Base-by-base conservation (phyloP, 1,140 invertebrate species). In the Forficula auricularia region DNA sequence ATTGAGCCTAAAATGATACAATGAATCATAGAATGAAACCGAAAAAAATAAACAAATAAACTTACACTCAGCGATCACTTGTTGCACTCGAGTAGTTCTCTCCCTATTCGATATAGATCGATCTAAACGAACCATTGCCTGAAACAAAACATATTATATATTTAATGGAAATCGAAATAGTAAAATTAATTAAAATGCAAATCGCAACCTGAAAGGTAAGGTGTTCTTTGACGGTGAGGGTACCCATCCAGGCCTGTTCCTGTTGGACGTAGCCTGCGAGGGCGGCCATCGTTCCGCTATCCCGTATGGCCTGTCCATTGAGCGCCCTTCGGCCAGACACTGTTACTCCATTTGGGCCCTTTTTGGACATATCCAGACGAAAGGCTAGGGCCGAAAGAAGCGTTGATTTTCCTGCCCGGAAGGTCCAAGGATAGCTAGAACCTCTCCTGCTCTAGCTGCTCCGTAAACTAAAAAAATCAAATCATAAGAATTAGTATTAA, bases 351-450 rank as follows among this genome's bases (percentile, higher is more conserved):
- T 68, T 63, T 3, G 67, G 58, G 0, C 77, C 75, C n/a, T n/a
- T n/a, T n/a, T n/a, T n/a, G 10, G 4, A 6, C 22, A 27, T 6
- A 10, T 27, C 22, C 10, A 27, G 10, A 3, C 85, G 70, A 57
- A 82, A 83, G 1, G 88, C 94, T 20, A 97, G 55, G 0, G 87
- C 74, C 59, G 97, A 97, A 31, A 97, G 61, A 1, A 97, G 70
- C 0, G 91, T 96, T 0, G 91, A 94, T 66, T 98, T 98, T 3
- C 94, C 92, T 1, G 92, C 85, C 91, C 91, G 18, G 87, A 91
- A 3, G 88, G 82, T 3, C 91, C 91, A 80, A 97, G 82, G 16
- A 96, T 79, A 2, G 89, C 88, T 41, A 95, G 57, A 16, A 96
- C 60, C 57, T 92, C 85, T 3, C 89, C 90, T 3, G 89, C 83